A percentile compares a stretch with the other conserved stretches of the same genome.
Conservation (phyloP, 2,888 invertebrate species). For the Drosophila prostipennis region DNA sequence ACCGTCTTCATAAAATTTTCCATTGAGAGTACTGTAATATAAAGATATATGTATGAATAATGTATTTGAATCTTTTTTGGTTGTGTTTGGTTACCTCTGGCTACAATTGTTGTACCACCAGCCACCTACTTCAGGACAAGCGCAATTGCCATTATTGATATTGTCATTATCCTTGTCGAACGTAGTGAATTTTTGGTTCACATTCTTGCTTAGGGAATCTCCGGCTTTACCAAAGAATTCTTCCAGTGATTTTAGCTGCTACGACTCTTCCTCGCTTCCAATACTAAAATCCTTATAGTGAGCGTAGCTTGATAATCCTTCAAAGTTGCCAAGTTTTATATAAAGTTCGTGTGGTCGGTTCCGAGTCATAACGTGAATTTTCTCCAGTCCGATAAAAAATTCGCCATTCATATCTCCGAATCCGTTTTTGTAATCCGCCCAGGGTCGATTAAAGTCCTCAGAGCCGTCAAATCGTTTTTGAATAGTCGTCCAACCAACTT, state of each 20-base stretch:
- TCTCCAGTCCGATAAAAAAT: neutral
- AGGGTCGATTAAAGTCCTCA: neutral
- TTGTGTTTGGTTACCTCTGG: neutral
- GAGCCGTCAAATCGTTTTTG: slow-evolving; percentile 1
- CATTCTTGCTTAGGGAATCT: neutral
- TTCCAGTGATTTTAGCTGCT: neutral
- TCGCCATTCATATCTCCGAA: neutral
- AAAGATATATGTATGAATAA: neutral
- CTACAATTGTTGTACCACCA: neutral
- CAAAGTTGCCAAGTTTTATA: neutral
- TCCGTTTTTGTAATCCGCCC: neutral
- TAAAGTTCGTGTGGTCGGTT: neutral
- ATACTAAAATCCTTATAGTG: neutral
- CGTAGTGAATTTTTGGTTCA: neutral
- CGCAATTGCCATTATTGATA: neutral
- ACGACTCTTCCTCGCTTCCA: neutral
- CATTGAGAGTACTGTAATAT: neutral
- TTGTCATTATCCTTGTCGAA: neutral
- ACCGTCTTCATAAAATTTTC: neutral
- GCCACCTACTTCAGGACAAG: neutral
- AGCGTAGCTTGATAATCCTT: neutral
- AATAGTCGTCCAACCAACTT: neutral
- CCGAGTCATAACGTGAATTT: neutral
- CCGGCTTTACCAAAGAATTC: neutral
- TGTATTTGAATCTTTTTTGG: neutral